Conservation (phyloP, 2,113 vertebrate genomes). For the Vireo altiloquus region DNA sequence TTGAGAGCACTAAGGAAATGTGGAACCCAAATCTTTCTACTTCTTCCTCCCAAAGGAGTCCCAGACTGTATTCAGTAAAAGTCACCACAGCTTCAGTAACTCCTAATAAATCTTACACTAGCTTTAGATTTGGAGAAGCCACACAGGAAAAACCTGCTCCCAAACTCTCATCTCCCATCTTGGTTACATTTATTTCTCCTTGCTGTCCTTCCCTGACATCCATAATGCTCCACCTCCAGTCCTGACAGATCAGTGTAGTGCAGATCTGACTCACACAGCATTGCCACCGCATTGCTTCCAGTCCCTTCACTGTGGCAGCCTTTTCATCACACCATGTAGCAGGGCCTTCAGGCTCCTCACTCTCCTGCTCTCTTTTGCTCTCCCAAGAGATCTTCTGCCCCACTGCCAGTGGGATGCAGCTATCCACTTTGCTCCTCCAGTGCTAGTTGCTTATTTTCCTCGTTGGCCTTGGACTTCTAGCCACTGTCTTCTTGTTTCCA, state of each 20-base stretch:
- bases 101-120: not conserved
- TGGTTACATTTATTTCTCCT: not conserved
- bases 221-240: not conserved
- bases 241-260: not conserved
- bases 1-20: not conserved
- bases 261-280: not conserved
- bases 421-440: not conserved
- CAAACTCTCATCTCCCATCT: not conserved
- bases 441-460: not conserved
- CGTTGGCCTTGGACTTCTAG: not conserved
- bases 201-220: not conserved
- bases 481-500: not conserved
- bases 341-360: not conserved
- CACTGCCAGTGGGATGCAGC: not conserved
- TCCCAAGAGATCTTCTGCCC: not conserved
- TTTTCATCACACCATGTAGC: not conserved
- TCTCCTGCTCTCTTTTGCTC: not conserved
- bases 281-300: not conserved
- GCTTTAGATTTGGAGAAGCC: not conserved
- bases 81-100: conserved; percentile 1
- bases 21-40: conserved; percentile 13
- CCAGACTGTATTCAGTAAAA: not conserved
- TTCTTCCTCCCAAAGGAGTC: not conserved
- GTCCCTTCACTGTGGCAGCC: not conserved
- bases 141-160: conserved; percentile 27